Base-by-base conservation (phyloP, 1,140 invertebrate genomes). In the Andrena cerasifolii region DNA sequence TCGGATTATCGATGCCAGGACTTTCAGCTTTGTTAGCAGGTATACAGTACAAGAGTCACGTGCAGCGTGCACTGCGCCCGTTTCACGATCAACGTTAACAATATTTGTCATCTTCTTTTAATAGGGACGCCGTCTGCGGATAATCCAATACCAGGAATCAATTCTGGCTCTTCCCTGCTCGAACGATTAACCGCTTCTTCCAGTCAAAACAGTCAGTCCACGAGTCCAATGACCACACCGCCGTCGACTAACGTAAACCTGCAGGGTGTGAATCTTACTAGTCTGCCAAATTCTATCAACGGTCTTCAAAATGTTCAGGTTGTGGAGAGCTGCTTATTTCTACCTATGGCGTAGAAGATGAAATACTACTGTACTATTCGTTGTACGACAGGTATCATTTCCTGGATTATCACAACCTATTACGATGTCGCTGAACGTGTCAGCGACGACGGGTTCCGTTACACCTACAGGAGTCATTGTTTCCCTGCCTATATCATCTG, bases 271-370 rank as follows among this genome's bases (percentile, higher is more conserved):
- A 97, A 96, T 91, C 93, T 97, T 71, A 94, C 96, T 63, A 96
- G 95, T 85, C 93, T 97, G 58, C 95, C 94, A 4, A 95, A 95
- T 88, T 93, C 95, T 3, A 94, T 97, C 65, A 94, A 96, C 62
- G 96, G 96, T 59, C 90, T 97, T 24, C 96, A 97, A 91, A 97
- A 96, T 91, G 95, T 97, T 62, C 95, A 95, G 90, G 95, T 95
- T 78, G 36, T 70, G 70, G 56, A 78, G 33, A 61, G 58, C 31
- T 80, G 12, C 47, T 75, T 36, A 59, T 79, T 73, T 79, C 21
- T 73, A 40, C 54, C 65, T 70, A 73, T 58, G 61, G 28, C 45
- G 54, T 71, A 70, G 21, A 80, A 43, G 63, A 65, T 68, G n/a
- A 71, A 74, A 81, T 75, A 63, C 49, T 86, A 79, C 61, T 77